Evolutionary conservation across 1,140 invertebrate species (phyloP), one percentile per base, ranked within the genome.

Genomic region (Bombus consobrinus): DNA sequence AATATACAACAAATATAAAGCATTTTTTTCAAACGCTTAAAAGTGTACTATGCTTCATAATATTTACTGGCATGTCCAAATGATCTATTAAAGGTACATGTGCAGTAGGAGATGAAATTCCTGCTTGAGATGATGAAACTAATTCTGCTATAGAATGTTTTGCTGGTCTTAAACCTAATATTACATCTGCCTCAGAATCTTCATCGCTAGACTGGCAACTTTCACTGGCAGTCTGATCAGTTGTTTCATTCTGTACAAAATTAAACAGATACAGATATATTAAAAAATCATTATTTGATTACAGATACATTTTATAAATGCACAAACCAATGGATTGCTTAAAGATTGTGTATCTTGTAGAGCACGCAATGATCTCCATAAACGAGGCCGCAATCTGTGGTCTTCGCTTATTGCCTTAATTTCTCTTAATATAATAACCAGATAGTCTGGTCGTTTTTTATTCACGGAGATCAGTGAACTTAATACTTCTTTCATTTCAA

Each of bases 401-500:
- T 97, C 97, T 9, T 96, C 97, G 87, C 96, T 96, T 47, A 97
- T 96, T 57, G 96, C 92, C 88, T 97, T 96, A 62, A 97, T 93
- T 92, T 97, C 97, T 87, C 96, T 95, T 80, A 97, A 96, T 79
- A 97, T 93, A 88, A 97, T 97, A 73, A 97, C 96, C 32, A 97
- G 93, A 91, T 97, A 97, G 88, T 97, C 96, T 2, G 97, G 97
- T 83, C 97, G 95, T 72, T 95, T 96, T 93, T 97, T 96, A 92
- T 97, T 97, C 2, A 96, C 96, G 3, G 96, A 96, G 47, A 98
- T 96, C 25, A 97, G 94, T 6, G 96, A 96, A n/a, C 96, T 96
- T 3, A 97, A 96, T 91, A 97, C 96, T 25, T 97, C 96, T 90
- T 88, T 91, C 90, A 93, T 89, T 81, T 94, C 93, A 28, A 85